Percentiles rank a stretch among this genome's conserved stretches.
These are phyloP conservation scores for Tyto alba DNA, from an alignment of 2,113 vertebrate genomes.

Conservation along the genomic window DNA sequence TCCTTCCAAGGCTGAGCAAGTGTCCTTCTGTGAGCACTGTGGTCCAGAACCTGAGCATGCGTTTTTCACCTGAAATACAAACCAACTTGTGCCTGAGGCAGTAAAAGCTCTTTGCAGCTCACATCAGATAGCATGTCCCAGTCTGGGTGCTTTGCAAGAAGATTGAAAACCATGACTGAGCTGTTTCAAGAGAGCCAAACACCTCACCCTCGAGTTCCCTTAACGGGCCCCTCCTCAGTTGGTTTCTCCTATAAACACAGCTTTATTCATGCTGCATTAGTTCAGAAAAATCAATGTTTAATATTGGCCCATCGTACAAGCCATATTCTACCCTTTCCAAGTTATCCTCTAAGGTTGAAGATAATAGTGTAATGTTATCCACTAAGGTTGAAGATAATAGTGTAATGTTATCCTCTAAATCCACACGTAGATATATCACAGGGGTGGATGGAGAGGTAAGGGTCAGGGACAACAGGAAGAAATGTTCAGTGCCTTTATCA, in stretches of 20 bases:
- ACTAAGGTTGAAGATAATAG: background rate
- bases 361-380: background rate
- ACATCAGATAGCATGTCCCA: background rate
- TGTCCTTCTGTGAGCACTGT: background rate
- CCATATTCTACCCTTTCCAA: background rate
- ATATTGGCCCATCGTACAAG: rapidly evolving
- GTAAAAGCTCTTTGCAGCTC: background rate
- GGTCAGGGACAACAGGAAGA: rapidly evolving
- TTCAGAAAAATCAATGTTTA: background rate
- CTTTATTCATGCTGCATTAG: background rate
- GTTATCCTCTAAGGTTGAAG: background rate
- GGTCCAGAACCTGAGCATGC: background rate
- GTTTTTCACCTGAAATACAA: background rate
- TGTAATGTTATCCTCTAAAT: background rate
- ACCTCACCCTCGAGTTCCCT: background rate
- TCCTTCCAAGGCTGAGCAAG: background rate
- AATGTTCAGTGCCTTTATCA: background rate
- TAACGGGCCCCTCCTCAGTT: background rate
- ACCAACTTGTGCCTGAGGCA: background rate
- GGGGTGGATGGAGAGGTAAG: background rate
- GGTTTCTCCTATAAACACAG: background rate
- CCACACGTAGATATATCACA: rapidly evolving
- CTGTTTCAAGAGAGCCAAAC: background rate
- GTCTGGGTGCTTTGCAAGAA: background rate
- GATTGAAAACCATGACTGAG: background rate